Conservation (phyloP, 1,140 invertebrate species). For the Meloidogyne chitwoodi region DNA sequence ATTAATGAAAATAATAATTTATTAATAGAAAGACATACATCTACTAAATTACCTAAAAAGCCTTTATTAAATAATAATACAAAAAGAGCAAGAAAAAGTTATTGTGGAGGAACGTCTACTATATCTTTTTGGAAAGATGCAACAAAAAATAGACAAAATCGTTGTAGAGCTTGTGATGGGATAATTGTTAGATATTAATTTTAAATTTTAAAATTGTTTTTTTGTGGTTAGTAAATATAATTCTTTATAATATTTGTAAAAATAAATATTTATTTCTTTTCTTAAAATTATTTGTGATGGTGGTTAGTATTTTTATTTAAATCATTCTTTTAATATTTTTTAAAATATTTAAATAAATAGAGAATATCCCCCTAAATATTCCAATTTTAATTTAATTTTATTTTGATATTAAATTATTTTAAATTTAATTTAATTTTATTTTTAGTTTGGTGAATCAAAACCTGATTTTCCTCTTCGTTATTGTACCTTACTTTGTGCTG, state of each 20-base stretch:
- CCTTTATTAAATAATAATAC: not conserved
- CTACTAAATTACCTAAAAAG: not conserved
- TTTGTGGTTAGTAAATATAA: not conserved
- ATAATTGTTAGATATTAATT: not conserved
- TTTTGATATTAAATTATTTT: no score
- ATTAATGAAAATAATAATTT: not conserved
- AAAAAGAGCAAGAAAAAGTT: not conserved
- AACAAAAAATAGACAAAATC: not conserved
- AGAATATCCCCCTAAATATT: no score
- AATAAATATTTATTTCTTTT: no score
- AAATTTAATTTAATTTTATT: not conserved
- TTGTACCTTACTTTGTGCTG: constrained; percentile 36
- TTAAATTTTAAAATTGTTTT: no score
- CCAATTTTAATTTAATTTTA: no score
- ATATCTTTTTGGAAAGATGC: not conserved
- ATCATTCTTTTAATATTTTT: no score
- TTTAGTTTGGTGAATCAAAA: constrained; percentile 23
- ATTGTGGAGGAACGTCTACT: not conserved
- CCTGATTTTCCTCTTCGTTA: constrained; percentile 27
- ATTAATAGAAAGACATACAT: not conserved
- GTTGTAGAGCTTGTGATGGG: not conserved
- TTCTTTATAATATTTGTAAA: no score
- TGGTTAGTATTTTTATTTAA: no score
- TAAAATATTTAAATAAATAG: no score
- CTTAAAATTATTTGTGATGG: no score